A percentile compares a stretch with the other conserved stretches of the same genome.
Conservation (phyloP, 2,113 vertebrate species). For the Corythornis vintsioides region DNA sequence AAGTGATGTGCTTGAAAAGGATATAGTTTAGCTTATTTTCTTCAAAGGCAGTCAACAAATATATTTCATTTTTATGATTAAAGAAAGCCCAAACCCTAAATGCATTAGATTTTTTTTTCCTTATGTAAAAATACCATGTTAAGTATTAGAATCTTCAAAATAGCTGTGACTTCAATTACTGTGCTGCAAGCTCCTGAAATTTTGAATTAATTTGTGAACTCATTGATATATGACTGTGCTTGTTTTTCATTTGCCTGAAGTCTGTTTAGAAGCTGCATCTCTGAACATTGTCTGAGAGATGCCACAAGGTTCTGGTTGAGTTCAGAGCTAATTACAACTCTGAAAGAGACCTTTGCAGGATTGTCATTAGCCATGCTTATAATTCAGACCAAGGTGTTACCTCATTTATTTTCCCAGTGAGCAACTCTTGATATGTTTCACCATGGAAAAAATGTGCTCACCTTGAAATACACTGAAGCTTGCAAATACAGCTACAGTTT, state of each 20-base stretch:
- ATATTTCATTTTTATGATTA: not conserved
- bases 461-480: slow-evolving; percentile 2
- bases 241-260: not conserved
- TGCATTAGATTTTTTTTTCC: not conserved
- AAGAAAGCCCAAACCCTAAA: not conserved
- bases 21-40: not conserved
- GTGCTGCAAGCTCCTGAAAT: not conserved
- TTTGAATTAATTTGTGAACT: not conserved
- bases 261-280: not conserved
- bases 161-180: not conserved
- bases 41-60: slow-evolving; percentile 27
- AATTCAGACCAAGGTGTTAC: not conserved
- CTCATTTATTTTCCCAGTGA: slow-evolving; percentile 41
- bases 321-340: slow-evolving; percentile 11
- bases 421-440: not conserved
- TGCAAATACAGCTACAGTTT: not conserved
- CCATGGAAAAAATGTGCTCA: slow-evolving; percentile 4
- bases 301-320: not conserved
- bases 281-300: not conserved
- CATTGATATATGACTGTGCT: not conserved
- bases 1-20: slow-evolving; percentile 10
- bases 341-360: slow-evolving; percentile 5
- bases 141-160: not conserved
- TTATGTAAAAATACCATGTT: not conserved
- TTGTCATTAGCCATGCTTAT: slow-evolving; percentile 13